Evolutionary conservation across 2,888 invertebrate species (phyloP).

Genomic region (Scaptomyza polygonia): DNA sequence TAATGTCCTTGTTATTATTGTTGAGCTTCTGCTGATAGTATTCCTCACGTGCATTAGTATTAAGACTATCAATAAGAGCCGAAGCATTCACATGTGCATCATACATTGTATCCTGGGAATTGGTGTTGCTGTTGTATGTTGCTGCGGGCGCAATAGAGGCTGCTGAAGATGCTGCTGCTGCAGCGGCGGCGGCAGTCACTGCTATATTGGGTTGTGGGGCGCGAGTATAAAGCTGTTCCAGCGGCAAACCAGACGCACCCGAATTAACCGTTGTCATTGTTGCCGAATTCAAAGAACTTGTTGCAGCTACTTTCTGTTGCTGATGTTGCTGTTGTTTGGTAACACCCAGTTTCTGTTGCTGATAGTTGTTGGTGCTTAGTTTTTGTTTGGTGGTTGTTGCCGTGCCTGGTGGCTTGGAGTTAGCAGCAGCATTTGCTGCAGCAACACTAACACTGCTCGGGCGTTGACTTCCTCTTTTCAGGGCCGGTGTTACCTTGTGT

Average conservation of each 20-base stretch:
- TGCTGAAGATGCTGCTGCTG: conserved; percentile 41
- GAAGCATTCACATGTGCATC: conserved; percentile 83
- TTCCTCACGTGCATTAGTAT: conserved; percentile 83
- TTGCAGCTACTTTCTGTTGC: conserved; percentile 60
- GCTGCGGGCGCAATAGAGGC: conserved; percentile 29
- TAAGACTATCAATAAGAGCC: conserved; percentile 84
- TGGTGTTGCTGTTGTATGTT: conserved; percentile 40
- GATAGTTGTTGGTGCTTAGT: conserved; percentile 38
- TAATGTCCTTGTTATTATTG: conserved; percentile 68
- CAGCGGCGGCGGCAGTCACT: conserved; percentile 48
- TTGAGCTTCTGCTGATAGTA: conserved; percentile 82
- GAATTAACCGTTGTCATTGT: conserved; percentile 48
- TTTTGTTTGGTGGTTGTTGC: conserved; percentile 58
- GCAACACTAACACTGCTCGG: conserved; percentile 63
- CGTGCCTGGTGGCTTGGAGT: conserved; percentile 68
- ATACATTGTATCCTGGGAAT: conserved; percentile 74
- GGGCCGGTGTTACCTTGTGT: conserved; percentile 56
- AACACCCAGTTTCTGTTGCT: conserved; percentile 45
- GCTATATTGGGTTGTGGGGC: conserved; percentile 72
- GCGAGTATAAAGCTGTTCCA: conserved; percentile 73
- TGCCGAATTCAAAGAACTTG: conserved; percentile 32
- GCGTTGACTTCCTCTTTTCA: conserved; percentile 71
- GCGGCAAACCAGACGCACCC: conserved; percentile 58
- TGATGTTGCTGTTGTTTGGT: conserved; percentile 43
- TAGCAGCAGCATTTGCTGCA: conserved; percentile 64